Percentiles rank a stretch among this genome's conserved stretches.
phyloP scores from a whole-genome alignment of 2,888 invertebrate genomes.

The Chorisops tibialis region DNA sequence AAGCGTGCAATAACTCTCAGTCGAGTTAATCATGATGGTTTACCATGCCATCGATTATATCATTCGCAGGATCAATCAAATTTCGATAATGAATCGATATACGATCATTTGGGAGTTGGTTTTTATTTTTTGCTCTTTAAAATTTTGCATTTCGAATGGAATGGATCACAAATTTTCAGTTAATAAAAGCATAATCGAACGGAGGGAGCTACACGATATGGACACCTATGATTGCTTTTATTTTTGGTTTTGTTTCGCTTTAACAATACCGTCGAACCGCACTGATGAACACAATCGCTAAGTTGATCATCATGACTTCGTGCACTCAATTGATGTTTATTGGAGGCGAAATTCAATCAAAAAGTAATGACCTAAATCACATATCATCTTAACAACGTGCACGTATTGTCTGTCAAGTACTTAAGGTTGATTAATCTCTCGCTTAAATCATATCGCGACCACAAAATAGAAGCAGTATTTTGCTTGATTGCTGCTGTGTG shows the following conservation, averaged over 20 bases:
- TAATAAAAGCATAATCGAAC: too few relatives aligned
- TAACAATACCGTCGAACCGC: conserved; percentile 9
- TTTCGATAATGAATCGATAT: conserved; percentile 1
- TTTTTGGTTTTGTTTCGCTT: conserved; percentile 6
- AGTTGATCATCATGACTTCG: conserved; percentile 15
- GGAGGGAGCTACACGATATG: too few relatives aligned
- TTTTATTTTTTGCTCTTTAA: neutral
- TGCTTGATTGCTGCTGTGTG: neutral
- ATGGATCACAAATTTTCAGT: too few relatives aligned
- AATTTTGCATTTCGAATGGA: too few relatives aligned
- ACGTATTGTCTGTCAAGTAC: conserved; percentile 12
- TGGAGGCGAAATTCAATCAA: conserved; percentile 18
- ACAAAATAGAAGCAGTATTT: neutral
- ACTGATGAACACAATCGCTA: conserved; percentile 13
- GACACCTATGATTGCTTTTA: neutral
- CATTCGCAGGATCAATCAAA: neutral
- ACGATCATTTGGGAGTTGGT: conserved; percentile 1
- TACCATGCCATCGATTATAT: neutral
- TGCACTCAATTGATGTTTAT: conserved; percentile 19
- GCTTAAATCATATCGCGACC: conserved; percentile 7
- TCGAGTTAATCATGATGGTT: conserved; percentile 18
- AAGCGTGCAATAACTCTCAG: conserved; percentile 14
- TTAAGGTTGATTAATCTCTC: conserved; percentile 16
- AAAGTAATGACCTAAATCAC: conserved; percentile 21
- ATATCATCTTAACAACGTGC: conserved; percentile 13